Conservation (phyloP, 2,113 vertebrate species). For the Paramisgurnus dabryanus region DNA sequence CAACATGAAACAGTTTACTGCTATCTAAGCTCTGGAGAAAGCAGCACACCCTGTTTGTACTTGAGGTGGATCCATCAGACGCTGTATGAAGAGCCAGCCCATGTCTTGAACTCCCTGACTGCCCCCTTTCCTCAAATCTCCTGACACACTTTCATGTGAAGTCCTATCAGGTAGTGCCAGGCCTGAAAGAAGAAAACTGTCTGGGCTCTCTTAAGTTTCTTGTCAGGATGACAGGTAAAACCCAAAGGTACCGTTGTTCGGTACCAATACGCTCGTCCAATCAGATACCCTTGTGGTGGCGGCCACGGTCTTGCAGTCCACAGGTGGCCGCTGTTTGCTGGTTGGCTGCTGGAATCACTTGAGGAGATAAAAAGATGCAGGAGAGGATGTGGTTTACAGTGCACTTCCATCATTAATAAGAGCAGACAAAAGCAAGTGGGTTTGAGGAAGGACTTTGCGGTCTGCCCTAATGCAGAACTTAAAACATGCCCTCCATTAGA, state of each 20-base stretch:
- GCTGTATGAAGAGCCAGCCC: constrained; percentile 11
- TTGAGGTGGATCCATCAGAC: constrained; percentile 24
- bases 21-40: constrained; percentile 23
- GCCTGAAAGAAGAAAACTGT: constrained; percentile 16
- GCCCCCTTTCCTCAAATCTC: constrained; percentile 39
- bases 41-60: constrained; percentile 14
- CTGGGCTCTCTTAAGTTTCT: constrained; percentile 21
- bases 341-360: background rate
- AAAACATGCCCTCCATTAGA: constrained; percentile 50
- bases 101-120: constrained; percentile 24
- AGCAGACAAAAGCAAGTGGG: constrained; percentile 60
- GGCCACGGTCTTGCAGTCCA: background rate
- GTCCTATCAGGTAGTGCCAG: constrained; percentile 20
- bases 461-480: constrained; percentile 54
- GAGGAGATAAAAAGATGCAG: constrained; percentile 22
- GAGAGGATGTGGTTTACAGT: constrained; percentile 66
- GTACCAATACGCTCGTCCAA: background rate
- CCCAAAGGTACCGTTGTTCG: constrained; percentile 22
- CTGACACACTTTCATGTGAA: constrained; percentile 37
- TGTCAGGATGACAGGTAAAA: constrained; percentile 28
- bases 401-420: constrained; percentile 71
- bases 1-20: constrained; percentile 35
- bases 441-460: constrained; percentile 55
- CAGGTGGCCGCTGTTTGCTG: background rate
- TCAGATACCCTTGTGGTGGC: background rate